Evolutionary conservation across 2,113 vertebrate genomes (phyloP), one percentile per base, ranked within the genome.

Genomic region (Scatophagus argus): DNA sequence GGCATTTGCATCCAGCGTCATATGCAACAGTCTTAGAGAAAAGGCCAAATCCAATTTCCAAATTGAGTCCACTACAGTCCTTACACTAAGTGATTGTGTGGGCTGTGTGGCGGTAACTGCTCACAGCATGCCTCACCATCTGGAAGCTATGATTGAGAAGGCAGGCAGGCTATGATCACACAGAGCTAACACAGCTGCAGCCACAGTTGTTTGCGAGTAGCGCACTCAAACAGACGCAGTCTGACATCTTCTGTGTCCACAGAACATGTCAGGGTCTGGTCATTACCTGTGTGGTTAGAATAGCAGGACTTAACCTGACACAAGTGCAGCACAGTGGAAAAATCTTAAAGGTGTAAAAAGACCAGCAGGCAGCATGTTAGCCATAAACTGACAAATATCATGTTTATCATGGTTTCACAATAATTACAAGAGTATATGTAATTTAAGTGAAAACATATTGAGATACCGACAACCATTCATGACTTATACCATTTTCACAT

Each of bases 121-220:
- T 79, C 83, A 60, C 84, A 87, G 88, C 74, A 36, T 16, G 89
- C 51, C 63, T 64, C 81, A 4, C 80, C 90, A 90, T 88, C 91
- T 93, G 91, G 84, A 88, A 85, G 82, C 89, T 64, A 86, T 87
- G 89, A 87, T 84, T 73, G 83, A 66, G 68, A 77, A 84, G 74
- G 73, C 64, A 82, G 88, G 82, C 10, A 79, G 65, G 83, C 87
- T 74, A 59, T 71, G 85, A 88, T 87, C 79, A 77, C 88, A 83
- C 63, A 60, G 79, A 72, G 79, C 85, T 80, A 79, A 83, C 81
- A 67, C 91, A 91, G 90, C 87, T 90, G 89, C 90, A 88, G 75
- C 70, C 65, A 44, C 83, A 88, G 79, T 81, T 77, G 85, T 83
- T 78, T 79, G 68, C 21, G n/a, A 82, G 75, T 25, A 62, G 58